These are phyloP conservation scores for Fukomys damarensis DNA, from an alignment of 2,113 vertebrate genomes.

Conservation along the genomic window DNA sequence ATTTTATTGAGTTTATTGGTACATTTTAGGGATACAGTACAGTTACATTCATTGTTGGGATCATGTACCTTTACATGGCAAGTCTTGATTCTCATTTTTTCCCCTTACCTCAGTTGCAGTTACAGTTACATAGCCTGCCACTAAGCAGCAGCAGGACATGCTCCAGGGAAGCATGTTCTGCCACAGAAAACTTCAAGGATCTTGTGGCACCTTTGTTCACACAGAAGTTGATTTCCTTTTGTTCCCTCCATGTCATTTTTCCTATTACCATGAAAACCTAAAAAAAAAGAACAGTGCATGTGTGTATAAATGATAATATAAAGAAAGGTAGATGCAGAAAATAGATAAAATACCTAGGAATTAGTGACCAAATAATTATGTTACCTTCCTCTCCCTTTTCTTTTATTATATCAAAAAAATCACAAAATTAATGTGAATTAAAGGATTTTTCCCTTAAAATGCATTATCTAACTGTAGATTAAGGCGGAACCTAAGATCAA, in stretches of 20 bases:
- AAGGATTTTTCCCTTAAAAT: background rate
- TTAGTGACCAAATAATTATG: background rate
- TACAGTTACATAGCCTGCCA: background rate
- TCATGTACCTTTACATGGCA: no score
- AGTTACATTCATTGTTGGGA: no score
- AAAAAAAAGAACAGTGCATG: background rate
- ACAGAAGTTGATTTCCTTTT: background rate
- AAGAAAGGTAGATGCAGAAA: background rate
- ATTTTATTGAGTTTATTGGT: no score
- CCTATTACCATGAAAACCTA: background rate
- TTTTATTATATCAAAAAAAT: slow-evolving; percentile 1
- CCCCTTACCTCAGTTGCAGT: no score
- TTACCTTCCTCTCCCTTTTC: background rate
- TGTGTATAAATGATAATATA: background rate
- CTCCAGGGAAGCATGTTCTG: background rate
- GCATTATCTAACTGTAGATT: background rate
- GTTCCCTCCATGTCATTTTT: background rate
- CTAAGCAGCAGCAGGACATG: background rate
- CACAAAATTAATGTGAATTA: background rate
- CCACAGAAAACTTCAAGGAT: background rate
- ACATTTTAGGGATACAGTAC: no score
- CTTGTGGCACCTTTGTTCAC: background rate
- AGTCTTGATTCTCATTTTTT: no score
- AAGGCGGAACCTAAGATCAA: background rate
- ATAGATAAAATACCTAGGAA: background rate